Base-by-base conservation (phyloP, 2,888 invertebrate genomes). In the Spilarctia lutea region DNA sequence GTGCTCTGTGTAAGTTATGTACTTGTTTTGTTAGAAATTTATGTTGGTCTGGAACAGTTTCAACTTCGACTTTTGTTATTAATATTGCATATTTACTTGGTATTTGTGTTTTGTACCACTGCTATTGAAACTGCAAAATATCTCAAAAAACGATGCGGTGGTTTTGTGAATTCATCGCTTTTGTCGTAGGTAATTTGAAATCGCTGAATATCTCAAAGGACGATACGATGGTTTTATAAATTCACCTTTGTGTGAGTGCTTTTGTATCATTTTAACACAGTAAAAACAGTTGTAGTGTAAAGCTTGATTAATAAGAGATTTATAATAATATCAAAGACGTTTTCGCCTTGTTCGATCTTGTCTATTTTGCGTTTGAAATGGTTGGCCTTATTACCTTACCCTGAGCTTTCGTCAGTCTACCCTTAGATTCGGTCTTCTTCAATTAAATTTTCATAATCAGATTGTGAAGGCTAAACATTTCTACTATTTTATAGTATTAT, bases 1-100 rank as follows among this genome's bases (percentile, higher is more conserved):
- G 67, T 72, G 75, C 33, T 42, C 24, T 72, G 74, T 30, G 35
- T n/a, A 42, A 72, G 80, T 77, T 67, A n/a, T 63, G n/a, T 70
- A 8, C 35, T 76, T 72, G 68, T 77, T 71, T 73, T 68, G 35
- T 24, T 73, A 71, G 65, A 24, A 18, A 65, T 75, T 60, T 16
- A 70, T 56, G n/a, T 63, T 75, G 30, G 33, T 71, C 33, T 72
- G 52, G 56, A 48, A 63, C 42, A 30, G 71, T 70, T 70, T 30
- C 27, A 27, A 42, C 48, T 33, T 56, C 42, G 20, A 63, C 4
- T 35, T 52, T 73, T 65, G 33, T 68, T 68, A 24, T 65, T 27
- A 68, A 63, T 24, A 56, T 42, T 67, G 56, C 60, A 18, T 20
- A 20, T 65, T 48, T 39, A 24, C 27, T 71, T 56, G 35, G 11